phyloP scores from a whole-genome alignment of 2,113 vertebrate genomes.

The Chitala chitala region DNA sequence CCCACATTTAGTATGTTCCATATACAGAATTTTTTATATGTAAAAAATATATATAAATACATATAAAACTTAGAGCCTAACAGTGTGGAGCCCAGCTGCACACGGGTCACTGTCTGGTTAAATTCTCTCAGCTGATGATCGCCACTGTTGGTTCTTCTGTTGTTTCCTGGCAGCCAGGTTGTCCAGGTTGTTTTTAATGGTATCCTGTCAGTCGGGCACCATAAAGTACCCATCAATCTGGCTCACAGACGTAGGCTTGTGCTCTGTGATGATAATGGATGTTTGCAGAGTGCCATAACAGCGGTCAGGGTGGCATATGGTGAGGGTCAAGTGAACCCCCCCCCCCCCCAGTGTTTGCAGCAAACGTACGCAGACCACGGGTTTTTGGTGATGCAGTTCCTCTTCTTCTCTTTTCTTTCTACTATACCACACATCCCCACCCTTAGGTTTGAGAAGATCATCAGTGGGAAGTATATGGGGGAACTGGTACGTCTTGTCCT shows the following conservation, averaged over 20 bases:
- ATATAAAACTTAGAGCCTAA: background rate
- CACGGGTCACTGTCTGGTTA: background rate
- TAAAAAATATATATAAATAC: background rate
- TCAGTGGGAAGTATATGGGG: slow-evolving; percentile 96
- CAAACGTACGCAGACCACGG: background rate
- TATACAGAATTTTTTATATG: background rate
- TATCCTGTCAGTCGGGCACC: background rate
- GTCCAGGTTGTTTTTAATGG: slow-evolving; percentile 50
- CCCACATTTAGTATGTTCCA: background rate
- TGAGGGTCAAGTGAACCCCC: background rate
- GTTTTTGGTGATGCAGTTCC: no score
- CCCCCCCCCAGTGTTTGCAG: background rate
- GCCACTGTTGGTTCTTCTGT: slow-evolving; percentile 35
- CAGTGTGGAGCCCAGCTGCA: background rate
- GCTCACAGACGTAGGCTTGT: slow-evolving; percentile 51
- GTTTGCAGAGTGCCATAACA: slow-evolving; percentile 53
- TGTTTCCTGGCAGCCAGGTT: slow-evolving; percentile 52
- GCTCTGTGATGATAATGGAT: slow-evolving; percentile 58
- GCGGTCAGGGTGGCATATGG: slow-evolving; percentile 9
- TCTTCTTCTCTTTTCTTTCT: slow-evolving; percentile 8
- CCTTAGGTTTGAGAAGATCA: slow-evolving; percentile 88
- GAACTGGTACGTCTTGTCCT: slow-evolving; percentile 88
- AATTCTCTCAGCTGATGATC: slow-evolving; percentile 40
- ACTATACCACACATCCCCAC: background rate
- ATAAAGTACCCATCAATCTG: slow-evolving; percentile 26